Evolutionary conservation across 2,888 invertebrate genomes (phyloP), one percentile per base, ranked within the genome.

Genomic region (Sarcophaga carnaria): DNA sequence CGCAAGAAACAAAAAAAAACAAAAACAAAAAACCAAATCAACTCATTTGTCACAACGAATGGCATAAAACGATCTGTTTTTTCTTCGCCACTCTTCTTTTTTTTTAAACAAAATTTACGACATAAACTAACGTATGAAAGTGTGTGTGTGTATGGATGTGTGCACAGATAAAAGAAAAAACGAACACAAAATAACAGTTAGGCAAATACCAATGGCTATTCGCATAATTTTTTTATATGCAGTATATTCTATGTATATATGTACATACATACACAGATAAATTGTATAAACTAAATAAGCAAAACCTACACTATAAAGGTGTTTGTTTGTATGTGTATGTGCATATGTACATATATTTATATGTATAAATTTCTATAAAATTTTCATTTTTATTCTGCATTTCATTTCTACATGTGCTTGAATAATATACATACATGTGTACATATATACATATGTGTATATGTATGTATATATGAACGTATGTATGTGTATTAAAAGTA

Each of bases 31-130:
- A n/a, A 22, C 3, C 37, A 37, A 37, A 37, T 37, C 37, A 37
- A 37, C 37, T 37, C 37, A 37, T n/a, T 79, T 75, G 69, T 12
- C 69, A 75, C 75, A 54, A 63, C 70, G 63, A 81, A 76, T 81
- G 25, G 75, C 20, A 27, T 37, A 37, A 69, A 8, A 45, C 70
- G 63, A 75, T 54, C 62, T 8, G 10, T 20, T 72, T 66, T 81
- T 49, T n/a, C 69, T 75, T 66, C 12, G 37, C 27, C 37, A 22
- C 1, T 37, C 37, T 37, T 37, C 37, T 37, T 37, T 37, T 37
- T 37, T 37, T 37, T 37, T 8, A 10, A 37, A 37, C 37, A 37
- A 37, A 37, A 37, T 37, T 37, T 37, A 37, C 37, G 37, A 37
- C 10, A 37, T 37, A 37, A 37, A 54, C 54, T 54, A 54, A 54